A percentile compares a stretch with the other conserved stretches of the same genome.
Evolutionary conservation across 2,888 invertebrate genomes (phyloP).

Genomic region (Panzeria rudis): DNA sequence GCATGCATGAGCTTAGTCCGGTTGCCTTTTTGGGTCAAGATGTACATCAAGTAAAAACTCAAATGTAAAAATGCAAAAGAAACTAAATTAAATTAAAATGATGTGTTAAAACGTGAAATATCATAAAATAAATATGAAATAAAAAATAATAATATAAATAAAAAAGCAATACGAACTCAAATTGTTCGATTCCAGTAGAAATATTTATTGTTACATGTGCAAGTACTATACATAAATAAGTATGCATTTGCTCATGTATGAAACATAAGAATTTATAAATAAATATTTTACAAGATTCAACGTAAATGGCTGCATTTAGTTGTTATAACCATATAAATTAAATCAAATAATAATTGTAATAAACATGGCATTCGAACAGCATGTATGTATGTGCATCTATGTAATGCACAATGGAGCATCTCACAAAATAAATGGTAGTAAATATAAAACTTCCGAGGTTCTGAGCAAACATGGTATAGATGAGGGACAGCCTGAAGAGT

Average conservation of each 20-base stretch:
- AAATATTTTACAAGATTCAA: conserved; percentile 56
- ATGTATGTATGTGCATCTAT: neutral
- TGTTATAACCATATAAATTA: conserved; percentile 60
- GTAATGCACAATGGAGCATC: conserved; percentile 6
- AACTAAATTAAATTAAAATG: conserved; percentile 17
- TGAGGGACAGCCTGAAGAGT: too few species aligned
- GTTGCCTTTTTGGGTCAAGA: conserved; percentile 67
- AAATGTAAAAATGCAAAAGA: too few species aligned
- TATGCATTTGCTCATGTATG: conserved; percentile 21
- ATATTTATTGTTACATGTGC: neutral
- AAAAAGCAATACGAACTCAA: neutral
- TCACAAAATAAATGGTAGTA: conserved; percentile 21
- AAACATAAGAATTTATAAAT: conserved; percentile 37
- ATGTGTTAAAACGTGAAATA: conserved; percentile 51
- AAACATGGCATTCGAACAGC: conserved; percentile 47
- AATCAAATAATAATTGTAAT: conserved; percentile 60
- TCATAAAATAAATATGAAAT: conserved; percentile 10
- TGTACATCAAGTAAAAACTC: conserved; percentile 24
- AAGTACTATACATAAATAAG: neutral
- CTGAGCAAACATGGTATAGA: too few species aligned
- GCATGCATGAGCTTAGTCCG: conserved; percentile 17
- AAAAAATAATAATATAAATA: neutral
- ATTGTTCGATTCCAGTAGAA: conserved; percentile 13
- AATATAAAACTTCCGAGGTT: too few species aligned
- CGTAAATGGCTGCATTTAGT: conserved; percentile 52